phyloP scores from a whole-genome alignment of 2,888 invertebrate genomes.

The Cerceris ruficornis region DNA sequence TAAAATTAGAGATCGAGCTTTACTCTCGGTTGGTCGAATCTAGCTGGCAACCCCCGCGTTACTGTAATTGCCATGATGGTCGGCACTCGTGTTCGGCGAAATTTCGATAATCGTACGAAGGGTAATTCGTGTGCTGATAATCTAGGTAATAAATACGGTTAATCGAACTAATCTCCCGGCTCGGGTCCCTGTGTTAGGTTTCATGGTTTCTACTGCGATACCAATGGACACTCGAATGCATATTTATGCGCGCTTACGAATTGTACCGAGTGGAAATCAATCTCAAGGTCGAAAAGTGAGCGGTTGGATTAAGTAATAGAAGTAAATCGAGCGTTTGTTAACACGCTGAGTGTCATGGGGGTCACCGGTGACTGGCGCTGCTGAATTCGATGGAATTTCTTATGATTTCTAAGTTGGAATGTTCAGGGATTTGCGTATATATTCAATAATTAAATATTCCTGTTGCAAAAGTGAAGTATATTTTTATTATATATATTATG shows the following conservation, averaged over 20 bases:
- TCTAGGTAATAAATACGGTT: not conserved
- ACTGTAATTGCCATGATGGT: not conserved
- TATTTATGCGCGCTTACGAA: not conserved
- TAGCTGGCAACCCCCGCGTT: not conserved
- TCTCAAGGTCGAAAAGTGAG: not conserved
- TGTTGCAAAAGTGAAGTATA: no score
- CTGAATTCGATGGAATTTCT: no score
- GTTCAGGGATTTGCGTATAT: no score
- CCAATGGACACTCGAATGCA: not conserved
- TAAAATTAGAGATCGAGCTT: slow-evolving; percentile 56
- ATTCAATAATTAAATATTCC: no score
- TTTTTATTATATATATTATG: no score
- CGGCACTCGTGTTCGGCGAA: not conserved
- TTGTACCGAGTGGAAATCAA: not conserved
- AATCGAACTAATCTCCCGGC: not conserved
- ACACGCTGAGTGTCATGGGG: no score
- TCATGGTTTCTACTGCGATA: not conserved
- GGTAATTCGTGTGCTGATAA: not conserved
- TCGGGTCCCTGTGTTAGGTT: no score
- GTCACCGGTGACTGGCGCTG: no score
- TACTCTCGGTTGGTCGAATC: not conserved
- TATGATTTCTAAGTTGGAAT: no score
- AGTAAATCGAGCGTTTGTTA: not conserved
- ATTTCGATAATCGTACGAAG: not conserved
- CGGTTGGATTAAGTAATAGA: not conserved